Evolutionary conservation across 2,888 invertebrate genomes (phyloP).

Genomic region (Teinopalpus imperialis): DNA sequence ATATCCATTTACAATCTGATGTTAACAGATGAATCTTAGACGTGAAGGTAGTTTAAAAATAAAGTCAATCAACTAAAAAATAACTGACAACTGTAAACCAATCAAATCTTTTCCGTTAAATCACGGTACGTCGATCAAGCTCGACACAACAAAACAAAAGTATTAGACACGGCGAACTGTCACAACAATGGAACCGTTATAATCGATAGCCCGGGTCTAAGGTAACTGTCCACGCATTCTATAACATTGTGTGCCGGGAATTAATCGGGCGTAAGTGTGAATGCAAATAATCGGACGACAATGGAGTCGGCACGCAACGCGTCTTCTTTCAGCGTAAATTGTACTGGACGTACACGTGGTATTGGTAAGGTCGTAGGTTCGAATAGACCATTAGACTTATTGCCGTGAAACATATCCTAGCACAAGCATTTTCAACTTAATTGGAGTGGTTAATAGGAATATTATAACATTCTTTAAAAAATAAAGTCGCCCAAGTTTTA

Average conservation of each 20-base stretch:
- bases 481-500: too few species aligned
- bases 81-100: constrained; percentile 10
- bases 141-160: constrained; percentile 17
- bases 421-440: too few species aligned
- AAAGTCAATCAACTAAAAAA: constrained; percentile 1
- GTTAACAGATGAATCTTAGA: too few species aligned
- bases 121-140: constrained; percentile 18
- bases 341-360: too few species aligned
- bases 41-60: background rate
- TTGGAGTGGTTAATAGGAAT: too few species aligned
- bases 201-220: constrained; percentile 44
- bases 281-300: constrained; percentile 35
- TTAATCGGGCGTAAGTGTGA: constrained; percentile 30
- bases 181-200: constrained; percentile 20
- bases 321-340: too few species aligned
- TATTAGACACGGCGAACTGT: constrained; percentile 18
- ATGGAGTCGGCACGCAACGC: constrained; percentile 15
- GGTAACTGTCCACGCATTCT: constrained; percentile 67
- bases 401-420: too few species aligned
- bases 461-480: too few species aligned
- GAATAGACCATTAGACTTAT: too few species aligned
- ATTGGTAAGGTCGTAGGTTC: too few species aligned
- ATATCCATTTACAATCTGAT: too few species aligned
- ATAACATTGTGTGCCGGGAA: constrained; percentile 39
- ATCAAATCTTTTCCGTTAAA: constrained; percentile 16